Evolutionary conservation across 2,797 vertebrate species (phyloP), one percentile per base, ranked within the genome.

Genomic region (Sebastes nivosus): DNA sequence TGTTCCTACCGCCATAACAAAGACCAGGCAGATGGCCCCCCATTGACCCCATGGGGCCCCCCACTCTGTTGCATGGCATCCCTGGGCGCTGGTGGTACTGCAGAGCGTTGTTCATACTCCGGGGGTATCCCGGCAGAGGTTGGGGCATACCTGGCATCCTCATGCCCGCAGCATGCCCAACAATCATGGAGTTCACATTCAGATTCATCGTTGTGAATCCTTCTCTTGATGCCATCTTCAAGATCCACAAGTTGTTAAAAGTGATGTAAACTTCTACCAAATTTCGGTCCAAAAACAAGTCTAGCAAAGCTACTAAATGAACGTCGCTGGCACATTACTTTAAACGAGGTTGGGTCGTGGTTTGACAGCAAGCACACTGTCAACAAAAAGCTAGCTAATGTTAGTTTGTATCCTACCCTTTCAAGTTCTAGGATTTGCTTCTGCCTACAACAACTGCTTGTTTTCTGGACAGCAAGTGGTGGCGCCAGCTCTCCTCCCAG

Each of bases 11-110:
- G 64, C 97, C 95, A 0, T 97, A 99, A 0, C 96, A 97, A 2
- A 97, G 96, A 0, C 97, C 97, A 1, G 97, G 94, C 0, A 97
- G 93, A 7, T 97, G 96, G 65, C 97, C 96, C 58, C 97, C 97
- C 95, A 99, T 96, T 4, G 93, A 90, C 67, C 96, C 97, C 95
- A 99, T 96, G 81, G 96, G 96, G 94, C 97, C 95, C 68, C 95
- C 93, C 1, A 88, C 91, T 89, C 97, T 93, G 75, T 82, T 95
- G 0, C 96, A 96, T 0, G 96, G 95, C 96, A 99, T 97, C 83
- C 96, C 97, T 0, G 95, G 95, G 12, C 97, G 96, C 97, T 95
- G 95, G 10, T 84, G 92, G 79, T 95, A 96, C 55, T 94, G 96
- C 22, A 89, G 89, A 7, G 84, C 72, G 30, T 2, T 82, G 79